Base-by-base conservation (phyloP, 1,140 invertebrate species). In the Chironomus striatipennis region DNA sequence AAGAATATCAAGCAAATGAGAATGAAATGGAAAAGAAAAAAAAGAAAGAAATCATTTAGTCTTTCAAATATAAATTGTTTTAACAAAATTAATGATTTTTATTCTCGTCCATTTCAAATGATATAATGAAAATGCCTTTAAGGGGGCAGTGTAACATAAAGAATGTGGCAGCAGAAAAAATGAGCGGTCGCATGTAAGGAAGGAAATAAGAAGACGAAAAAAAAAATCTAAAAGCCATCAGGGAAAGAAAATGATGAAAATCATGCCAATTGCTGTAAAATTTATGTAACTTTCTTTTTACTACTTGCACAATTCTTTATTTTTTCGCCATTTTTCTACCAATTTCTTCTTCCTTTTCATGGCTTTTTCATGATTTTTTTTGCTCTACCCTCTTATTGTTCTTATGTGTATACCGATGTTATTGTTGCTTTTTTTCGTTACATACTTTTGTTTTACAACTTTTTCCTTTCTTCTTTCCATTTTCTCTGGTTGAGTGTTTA, bases 1-100 rank as follows among this genome's bases (percentile, higher is more conserved):
- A 77, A n/a, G n/a, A n/a, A 70, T 17, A 7, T 12, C 82, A 77
- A 34, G 24, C 24, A 70, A 8, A 7, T 47, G 47, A 57, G 12
- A 57, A 57, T 5, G n/a, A 57, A 57, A 47, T 47, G 8, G 15
- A 47, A 47, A 47, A 47, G 24, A 34, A 47, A 47, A 10, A 43
- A 43, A 43, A 43, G 10, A 7, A 43, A 47, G 43, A 57, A 57
- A 15, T 57, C 47, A 15, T 57, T 57, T 57, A 57, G 47, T 57
- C 47, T 57, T 57, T 57, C 47, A 57, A 57, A 57, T 57, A 12
- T 57, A 15, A 57, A 57, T 57, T 57, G 47, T 57, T 57, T 57
- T 10, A 34, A 34, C 24, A 34, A 34, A 34, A 34, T 34, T 34
- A 34, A 34, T 34, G 24, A 34, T 34, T 34, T 34, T 34, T 34